phyloP scores from a whole-genome alignment of 2,888 invertebrate species.

The Quadroppia sp. region DNA sequence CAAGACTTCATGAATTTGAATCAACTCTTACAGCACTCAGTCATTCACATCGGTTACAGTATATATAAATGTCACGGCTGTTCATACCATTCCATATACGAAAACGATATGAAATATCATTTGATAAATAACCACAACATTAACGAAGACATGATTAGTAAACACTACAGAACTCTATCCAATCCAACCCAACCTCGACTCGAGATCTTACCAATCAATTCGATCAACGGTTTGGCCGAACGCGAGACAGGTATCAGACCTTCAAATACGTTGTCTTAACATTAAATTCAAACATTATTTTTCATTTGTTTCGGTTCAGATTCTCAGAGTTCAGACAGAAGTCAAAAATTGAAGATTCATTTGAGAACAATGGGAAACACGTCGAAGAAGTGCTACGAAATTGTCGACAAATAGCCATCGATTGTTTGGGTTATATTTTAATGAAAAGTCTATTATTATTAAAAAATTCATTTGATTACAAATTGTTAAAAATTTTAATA shows the following conservation, averaged over 20 bases:
- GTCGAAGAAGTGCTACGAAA: slow-evolving; percentile 31
- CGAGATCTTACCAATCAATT: background rate
- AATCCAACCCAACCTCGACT: slow-evolving; percentile 16
- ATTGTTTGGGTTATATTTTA: background rate
- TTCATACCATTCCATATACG: slow-evolving; percentile 45
- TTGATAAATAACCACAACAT: slow-evolving; percentile 29
- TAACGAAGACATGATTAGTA: slow-evolving; percentile 28
- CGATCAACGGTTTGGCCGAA: background rate
- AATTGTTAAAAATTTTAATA: background rate
- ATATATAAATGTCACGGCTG: slow-evolving; percentile 72
- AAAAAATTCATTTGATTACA: background rate
- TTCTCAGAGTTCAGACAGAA: slow-evolving; percentile 2
- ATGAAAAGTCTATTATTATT: background rate
- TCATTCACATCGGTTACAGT: slow-evolving; percentile 66
- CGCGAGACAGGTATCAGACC: background rate
- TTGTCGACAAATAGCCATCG: slow-evolving; percentile 17
- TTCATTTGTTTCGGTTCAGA: background rate
- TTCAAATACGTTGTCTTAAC: background rate
- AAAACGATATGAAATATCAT: slow-evolving; percentile 35
- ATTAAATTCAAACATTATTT: background rate
- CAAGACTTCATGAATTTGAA: slow-evolving; percentile 56
- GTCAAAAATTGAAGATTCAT: slow-evolving; percentile 28
- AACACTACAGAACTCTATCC: slow-evolving; percentile 22
- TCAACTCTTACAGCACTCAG: slow-evolving; percentile 62
- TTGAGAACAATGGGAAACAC: slow-evolving; percentile 31